Conservation (phyloP, 2,888 invertebrate genomes). For the Ennomos erosarius region DNA sequence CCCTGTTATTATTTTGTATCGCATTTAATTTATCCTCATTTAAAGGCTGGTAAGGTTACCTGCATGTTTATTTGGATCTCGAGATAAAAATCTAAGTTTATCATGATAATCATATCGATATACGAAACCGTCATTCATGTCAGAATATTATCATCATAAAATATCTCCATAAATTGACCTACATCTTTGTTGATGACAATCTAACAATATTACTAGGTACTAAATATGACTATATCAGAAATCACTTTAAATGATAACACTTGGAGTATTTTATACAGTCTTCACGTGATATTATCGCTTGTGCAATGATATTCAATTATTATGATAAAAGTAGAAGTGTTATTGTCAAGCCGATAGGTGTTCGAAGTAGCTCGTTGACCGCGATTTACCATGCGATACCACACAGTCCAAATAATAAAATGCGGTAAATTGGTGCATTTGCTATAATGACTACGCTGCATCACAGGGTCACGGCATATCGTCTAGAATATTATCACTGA, state of each 20-base stretch:
- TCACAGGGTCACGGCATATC: no score
- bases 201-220: neutral
- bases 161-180: constrained; percentile 21
- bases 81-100: constrained; percentile 12
- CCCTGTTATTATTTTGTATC: no score
- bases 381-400: constrained; percentile 41
- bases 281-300: constrained; percentile 37
- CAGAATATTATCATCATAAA: neutral
- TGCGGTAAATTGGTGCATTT: constrained; percentile 4
- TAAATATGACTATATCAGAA: constrained; percentile 3
- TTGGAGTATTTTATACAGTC: neutral
- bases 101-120: neutral
- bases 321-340: constrained; percentile 30
- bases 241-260: constrained; percentile 16
- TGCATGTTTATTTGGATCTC: constrained; percentile 4
- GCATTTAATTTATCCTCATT: no score
- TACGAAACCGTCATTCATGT: constrained; percentile 6
- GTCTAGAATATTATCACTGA: no score
- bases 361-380: constrained; percentile 54
- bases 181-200: constrained; percentile 24
- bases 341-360: constrained; percentile 39
- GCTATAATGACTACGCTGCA: no score
- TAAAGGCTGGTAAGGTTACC: no score
- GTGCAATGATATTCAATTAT: constrained; percentile 36
- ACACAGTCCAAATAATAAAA: neutral